Percentiles rank a stretch among this genome's conserved stretches.
Conservation (phyloP, 2,113 vertebrate species). For the Eclectus roratus region DNA sequence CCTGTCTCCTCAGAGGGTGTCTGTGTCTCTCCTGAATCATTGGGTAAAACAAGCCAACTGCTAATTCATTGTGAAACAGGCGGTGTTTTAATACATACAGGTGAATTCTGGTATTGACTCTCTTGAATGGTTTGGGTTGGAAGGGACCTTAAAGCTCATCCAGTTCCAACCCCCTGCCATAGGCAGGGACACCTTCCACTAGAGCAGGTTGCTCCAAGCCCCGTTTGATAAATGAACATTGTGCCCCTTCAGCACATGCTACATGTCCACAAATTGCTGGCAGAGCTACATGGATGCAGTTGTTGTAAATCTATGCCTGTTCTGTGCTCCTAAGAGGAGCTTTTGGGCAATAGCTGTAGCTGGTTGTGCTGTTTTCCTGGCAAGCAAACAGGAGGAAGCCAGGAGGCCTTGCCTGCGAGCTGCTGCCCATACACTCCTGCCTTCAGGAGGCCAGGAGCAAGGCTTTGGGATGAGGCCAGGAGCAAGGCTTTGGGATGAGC, state of each 20-base stretch:
- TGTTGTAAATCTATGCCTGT: fast-evolving
- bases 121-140: not conserved
- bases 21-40: fast-evolving
- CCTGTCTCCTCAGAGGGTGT: not conserved
- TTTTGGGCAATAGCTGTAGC: not conserved
- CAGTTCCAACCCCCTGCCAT: not conserved
- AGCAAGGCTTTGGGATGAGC: not conserved
- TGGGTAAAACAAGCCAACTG: not conserved
- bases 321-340: not conserved
- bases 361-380: not conserved
- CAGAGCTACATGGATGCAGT: not conserved
- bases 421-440: not conserved
- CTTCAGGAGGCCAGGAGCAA: not conserved
- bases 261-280: fast-evolving
- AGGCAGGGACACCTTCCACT: not conserved
- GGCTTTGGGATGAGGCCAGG: not conserved
- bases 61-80: not conserved
- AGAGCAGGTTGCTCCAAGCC: not conserved
- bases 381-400: not conserved
- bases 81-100: not conserved
- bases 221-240: not conserved
- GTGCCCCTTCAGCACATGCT: not conserved
- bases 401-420: not conserved
- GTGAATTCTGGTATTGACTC: not conserved
- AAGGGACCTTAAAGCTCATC: not conserved